These are phyloP conservation scores for Geopemphigus sp. DNA, from an alignment of 1,140 invertebrate genomes.

Conservation along the genomic window DNA sequence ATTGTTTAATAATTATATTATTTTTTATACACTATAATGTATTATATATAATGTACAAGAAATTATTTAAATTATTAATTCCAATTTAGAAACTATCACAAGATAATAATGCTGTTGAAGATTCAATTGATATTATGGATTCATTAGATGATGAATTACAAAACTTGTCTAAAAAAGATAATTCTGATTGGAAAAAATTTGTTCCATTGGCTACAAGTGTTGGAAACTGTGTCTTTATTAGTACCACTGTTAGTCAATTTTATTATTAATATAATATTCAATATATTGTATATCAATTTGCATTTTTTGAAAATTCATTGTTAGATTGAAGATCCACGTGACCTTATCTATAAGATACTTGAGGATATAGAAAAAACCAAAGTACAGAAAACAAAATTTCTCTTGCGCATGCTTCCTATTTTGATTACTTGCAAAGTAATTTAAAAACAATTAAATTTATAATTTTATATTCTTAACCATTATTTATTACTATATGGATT, in stretches of 20 bases:
- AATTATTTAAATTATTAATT: neutral
- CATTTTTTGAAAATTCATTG: slow-evolving; percentile 44
- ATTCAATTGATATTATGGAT: slow-evolving; percentile 21
- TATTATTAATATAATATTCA: neutral
- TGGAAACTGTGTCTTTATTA: slow-evolving; percentile 45
- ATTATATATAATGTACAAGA: neutral
- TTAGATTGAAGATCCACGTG: slow-evolving; percentile 67
- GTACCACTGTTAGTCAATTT: slow-evolving; percentile 20
- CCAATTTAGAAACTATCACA: slow-evolving; percentile 2
- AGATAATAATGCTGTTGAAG: neutral
- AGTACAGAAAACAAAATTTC: slow-evolving; percentile 68
- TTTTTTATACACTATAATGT: neutral
- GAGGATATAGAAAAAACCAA: slow-evolving; percentile 68
- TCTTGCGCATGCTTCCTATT: slow-evolving; percentile 77
- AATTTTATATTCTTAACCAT: neutral
- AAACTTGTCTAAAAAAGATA: slow-evolving; percentile 18
- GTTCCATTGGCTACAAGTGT: slow-evolving; percentile 14
- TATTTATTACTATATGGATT: neutral
- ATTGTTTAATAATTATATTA: neutral
- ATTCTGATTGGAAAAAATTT: slow-evolving; percentile 41
- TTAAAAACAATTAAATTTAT: neutral
- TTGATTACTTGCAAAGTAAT: slow-evolving; percentile 70
- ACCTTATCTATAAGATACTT: slow-evolving; percentile 69
- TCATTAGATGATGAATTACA: slow-evolving; percentile 10
- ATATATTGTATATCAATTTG: neutral